Conservation (phyloP, 2,113 vertebrate species). For the Nycticebus coucang region DNA sequence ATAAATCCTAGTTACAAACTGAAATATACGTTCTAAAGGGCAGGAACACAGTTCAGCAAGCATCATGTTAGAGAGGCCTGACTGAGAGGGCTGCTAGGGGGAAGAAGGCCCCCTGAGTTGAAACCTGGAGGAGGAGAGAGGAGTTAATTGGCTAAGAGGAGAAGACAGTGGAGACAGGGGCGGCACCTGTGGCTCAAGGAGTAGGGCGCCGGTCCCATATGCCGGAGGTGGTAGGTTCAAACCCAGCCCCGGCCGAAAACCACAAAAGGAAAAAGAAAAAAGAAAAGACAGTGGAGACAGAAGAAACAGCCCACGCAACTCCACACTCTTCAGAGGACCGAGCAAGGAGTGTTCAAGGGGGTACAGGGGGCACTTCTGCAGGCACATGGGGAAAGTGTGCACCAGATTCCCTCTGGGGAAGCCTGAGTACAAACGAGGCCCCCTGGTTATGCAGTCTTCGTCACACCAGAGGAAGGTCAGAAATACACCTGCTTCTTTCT, state of each 20-base stretch:
- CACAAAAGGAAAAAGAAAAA: too few species aligned
- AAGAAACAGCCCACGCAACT: fast-evolving
- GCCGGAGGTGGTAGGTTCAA: too few species aligned
- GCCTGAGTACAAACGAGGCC: fast-evolving
- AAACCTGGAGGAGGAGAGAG: too few species aligned
- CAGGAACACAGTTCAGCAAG: neutral
- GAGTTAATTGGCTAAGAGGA: neutral
- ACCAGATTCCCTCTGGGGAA: neutral
- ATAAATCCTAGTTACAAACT: neutral
- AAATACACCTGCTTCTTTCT: neutral
- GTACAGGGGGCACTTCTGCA: neutral
- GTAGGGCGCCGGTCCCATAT: too few species aligned
- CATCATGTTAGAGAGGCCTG: neutral
- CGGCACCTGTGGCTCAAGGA: too few species aligned
- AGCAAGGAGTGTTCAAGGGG: neutral
- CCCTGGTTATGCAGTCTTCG: neutral
- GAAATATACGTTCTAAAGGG: neutral
- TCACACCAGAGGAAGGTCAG: neutral
- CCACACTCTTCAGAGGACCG: neutral
- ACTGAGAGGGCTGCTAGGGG: neutral
- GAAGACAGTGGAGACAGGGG: neutral
- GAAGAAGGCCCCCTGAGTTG: neutral
- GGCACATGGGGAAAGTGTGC: neutral
- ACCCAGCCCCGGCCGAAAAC: too few species aligned
- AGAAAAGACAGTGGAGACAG: neutral